A percentile compares a stretch with the other conserved stretches of the same genome.
phyloP scores from a whole-genome alignment of 2,888 invertebrate species.

The Maniola hyperantus region DNA sequence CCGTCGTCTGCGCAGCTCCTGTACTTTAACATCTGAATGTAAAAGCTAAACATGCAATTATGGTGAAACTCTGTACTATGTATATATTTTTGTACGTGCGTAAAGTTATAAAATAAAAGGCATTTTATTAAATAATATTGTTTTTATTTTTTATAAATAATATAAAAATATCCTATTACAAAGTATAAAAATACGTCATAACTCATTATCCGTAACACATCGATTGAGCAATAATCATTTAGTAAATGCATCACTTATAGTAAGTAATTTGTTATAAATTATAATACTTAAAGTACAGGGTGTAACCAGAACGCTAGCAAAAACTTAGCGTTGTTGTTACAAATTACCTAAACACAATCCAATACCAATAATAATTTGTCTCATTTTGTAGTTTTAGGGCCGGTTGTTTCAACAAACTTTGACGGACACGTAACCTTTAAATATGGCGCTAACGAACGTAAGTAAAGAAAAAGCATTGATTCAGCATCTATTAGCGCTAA shows the following conservation, averaged over 20 bases:
- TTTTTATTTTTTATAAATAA: constrained; percentile 2
- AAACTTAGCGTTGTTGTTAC: too few relatives aligned
- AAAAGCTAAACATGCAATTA: constrained; percentile 1
- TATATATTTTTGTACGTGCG: constrained; percentile 36
- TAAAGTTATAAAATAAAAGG: constrained; percentile 25
- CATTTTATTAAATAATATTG: constrained; percentile 12
- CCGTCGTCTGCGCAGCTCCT: too few relatives aligned
- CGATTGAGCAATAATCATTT: constrained; percentile 2
- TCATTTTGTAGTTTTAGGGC: too few relatives aligned
- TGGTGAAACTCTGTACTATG: constrained; percentile 16
- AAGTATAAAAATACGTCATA: constrained; percentile 9
- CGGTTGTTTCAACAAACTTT: too few relatives aligned
- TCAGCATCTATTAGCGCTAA: too few relatives aligned
- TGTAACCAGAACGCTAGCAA: too few relatives aligned
- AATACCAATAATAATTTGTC: too few relatives aligned
- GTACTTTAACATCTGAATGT: not conserved
- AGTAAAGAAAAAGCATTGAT: too few relatives aligned
- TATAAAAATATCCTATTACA: constrained; percentile 6
- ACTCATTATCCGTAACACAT: not conserved
- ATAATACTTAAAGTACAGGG: too few relatives aligned
- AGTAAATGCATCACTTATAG: not conserved
- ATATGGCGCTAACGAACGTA: too few relatives aligned
- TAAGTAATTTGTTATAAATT: not conserved
- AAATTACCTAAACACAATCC: too few relatives aligned
- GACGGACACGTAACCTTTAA: too few relatives aligned